Base-by-base conservation (phyloP, 2,113 vertebrate genomes). In the Chionomys nivalis region DNA sequence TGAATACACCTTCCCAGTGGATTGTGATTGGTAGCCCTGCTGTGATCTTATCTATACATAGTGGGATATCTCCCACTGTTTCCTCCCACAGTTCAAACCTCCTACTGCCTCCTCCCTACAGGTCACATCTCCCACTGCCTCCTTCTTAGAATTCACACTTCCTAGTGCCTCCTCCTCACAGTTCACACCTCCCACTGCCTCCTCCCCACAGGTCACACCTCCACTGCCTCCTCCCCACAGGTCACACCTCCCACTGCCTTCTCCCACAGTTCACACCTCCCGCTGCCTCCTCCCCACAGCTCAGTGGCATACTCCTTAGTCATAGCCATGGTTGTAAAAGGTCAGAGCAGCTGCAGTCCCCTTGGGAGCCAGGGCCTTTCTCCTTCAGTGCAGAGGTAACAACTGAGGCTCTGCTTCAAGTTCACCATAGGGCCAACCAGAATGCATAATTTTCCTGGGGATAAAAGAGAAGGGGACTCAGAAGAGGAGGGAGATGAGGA, bases 21-120 rank as follows among this genome's bases (percentile, higher is more conserved):
- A n/a, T 0, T 14, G 3, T 33, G 4, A 17, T 39, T n/a, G 31
- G 68, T 0, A 0, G 42, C 5, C 10, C 65, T 70, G n/a, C 33
- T n/a, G 70, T 28, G 21, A 3, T 13, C 44, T 16, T 4, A 28
- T 44, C 33, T 44, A 21, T 17, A 36, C 49, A 24, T 1, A 1
- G 6, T 49, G 52, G 63, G 65, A 5, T n/a, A 44, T 5, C 12
- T 52, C 6, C 7, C 7, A 3, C 21, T 0, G 23, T n/a, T 8
- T 7, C 6, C 16, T 6, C 14, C 7, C 61, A 63, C 61, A 63
- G 23, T 5, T 1, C 55, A 58, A 16, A 58, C 16, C 17, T 58
- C 14, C 52, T 3, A 55, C 14, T 16, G 52, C 52, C 13, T 52
- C 49, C 49, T 52, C 49, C 1, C 52, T 9, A 49, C 49, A 49